Evolutionary conservation across 2,888 invertebrate species (phyloP).

Genomic region (Acanthopleura granulata): DNA sequence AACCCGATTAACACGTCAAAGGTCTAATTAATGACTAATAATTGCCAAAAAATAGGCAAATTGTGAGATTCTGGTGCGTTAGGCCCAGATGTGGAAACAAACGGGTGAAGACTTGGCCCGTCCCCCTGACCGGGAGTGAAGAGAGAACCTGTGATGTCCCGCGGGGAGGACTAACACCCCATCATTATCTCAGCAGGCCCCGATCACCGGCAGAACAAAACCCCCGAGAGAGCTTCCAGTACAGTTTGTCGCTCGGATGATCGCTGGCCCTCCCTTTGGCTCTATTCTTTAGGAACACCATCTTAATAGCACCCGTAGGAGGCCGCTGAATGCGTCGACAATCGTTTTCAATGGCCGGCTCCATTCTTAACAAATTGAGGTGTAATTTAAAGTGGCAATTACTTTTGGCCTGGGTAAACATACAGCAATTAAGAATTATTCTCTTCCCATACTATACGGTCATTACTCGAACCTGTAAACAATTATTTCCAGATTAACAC

Average conservation of each 20-base stretch:
- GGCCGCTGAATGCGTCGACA: background rate
- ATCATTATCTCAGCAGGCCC: no score
- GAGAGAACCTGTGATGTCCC: no score
- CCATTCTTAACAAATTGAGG: background rate
- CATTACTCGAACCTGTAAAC: background rate
- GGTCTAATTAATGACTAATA: background rate
- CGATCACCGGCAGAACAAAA: background rate
- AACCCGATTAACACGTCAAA: background rate
- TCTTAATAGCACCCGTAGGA: background rate
- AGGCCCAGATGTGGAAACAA: slow-evolving; percentile 2
- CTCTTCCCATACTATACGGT: background rate
- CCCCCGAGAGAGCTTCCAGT: background rate
- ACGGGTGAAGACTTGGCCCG: background rate
- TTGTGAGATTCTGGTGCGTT: background rate
- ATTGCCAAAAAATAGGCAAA: slow-evolving; percentile 4
- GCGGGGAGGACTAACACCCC: no score
- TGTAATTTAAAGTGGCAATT: slow-evolving; percentile 3
- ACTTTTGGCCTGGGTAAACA: background rate
- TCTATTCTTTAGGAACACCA: background rate
- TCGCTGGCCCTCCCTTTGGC: background rate
- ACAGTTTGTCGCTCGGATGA: background rate
- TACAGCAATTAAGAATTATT: background rate
- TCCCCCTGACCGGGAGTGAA: no score
- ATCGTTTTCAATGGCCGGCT: background rate
- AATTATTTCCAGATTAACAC: background rate